Conservation (phyloP, 64 coral and sea anemone genomes). For the Stichodactyla mertensii region DNA sequence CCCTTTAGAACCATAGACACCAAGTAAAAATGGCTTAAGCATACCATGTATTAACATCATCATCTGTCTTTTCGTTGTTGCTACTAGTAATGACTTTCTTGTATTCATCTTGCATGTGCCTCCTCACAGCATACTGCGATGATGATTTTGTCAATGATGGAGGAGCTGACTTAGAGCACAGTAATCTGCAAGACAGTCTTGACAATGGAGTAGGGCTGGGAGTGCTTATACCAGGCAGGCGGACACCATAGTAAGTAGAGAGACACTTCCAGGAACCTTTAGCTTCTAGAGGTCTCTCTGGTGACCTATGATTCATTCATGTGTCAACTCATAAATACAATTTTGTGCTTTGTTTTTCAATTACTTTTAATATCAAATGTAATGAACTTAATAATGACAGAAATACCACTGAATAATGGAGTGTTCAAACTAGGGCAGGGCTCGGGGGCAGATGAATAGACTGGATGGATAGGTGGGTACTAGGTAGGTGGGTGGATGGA, state of each 20-base stretch:
- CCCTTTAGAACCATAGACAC: no score
- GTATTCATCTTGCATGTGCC: slow-evolving; percentile 96
- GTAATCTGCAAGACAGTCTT: slow-evolving; percentile 19
- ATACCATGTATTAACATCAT: slow-evolving; percentile 55
- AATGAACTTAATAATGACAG: no score
- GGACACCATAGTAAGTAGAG: slow-evolving; percentile 78
- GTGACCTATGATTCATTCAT: neutral
- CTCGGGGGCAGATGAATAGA: neutral
- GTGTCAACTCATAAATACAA: no score
- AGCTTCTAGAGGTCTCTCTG: slow-evolving; percentile 1
- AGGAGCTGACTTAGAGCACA: slow-evolving; percentile 62
- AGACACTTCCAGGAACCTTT: slow-evolving; percentile 81
- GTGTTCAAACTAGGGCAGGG: neutral
- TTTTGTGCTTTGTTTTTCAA: no score
- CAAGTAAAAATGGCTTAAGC: neutral
- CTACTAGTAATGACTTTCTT: slow-evolving; percentile 33
- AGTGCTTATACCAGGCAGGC: slow-evolving; percentile 65
- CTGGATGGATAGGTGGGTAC: neutral
- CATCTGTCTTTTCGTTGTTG: neutral
- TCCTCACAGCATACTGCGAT: slow-evolving; percentile 61
- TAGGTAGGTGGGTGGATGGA: neutral
- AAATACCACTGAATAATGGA: no score
- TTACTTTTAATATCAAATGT: no score
- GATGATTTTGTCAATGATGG: slow-evolving; percentile 56
- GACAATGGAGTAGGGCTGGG: slow-evolving; percentile 15